Evolutionary conservation across 2,113 vertebrate genomes (phyloP), one percentile per base, ranked within the genome.

Genomic region (Alosa alosa): DNA sequence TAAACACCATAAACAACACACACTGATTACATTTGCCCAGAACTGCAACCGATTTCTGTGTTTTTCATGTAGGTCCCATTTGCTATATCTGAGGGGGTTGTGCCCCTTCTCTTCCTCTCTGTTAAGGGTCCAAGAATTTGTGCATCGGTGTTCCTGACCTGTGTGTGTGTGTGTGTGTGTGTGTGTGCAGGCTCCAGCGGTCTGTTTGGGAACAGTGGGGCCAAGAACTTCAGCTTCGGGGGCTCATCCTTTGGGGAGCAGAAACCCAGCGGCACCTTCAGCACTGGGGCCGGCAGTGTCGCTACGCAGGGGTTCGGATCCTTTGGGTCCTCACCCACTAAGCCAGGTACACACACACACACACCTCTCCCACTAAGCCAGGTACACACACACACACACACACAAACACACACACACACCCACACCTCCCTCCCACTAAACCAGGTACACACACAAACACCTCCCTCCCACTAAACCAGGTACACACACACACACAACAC

Each of bases 221-320:
- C 98, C 31, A 99, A 99, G 94, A 83, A 94, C 0, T 98, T 98
- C 39, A 93, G 96, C 13, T 99, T 97, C 82, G 94, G 95, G 83
- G 89, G 90, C 78, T 85, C 91, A 0, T 90, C 97, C 0, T 99
- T 99, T 1, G 97, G 96, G 5, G 98, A 99, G 1, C 97, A 98
- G 95, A 99, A 99, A 82, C 87, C 96, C 0, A 57, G 95, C 0
- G 98, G 97, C 75, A 98, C 98, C 0, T 99, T 99, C 94, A 99
- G 93, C 88, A 95, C 97, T 0, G 96, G 97, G 36, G 94, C 91
- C 5, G 97, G 97, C 3, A 98, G 96, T 0, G 98, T 99, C 13
- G 97, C 98, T 0, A 91, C 96, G 1, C 98, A 99, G 89, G 98
- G 98, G 82, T 99, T 99, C 0, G 98, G 98, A 0, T 96, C 95